Conservation (phyloP, 2,888 invertebrate genomes). For the Tubulanus polymorphus region DNA sequence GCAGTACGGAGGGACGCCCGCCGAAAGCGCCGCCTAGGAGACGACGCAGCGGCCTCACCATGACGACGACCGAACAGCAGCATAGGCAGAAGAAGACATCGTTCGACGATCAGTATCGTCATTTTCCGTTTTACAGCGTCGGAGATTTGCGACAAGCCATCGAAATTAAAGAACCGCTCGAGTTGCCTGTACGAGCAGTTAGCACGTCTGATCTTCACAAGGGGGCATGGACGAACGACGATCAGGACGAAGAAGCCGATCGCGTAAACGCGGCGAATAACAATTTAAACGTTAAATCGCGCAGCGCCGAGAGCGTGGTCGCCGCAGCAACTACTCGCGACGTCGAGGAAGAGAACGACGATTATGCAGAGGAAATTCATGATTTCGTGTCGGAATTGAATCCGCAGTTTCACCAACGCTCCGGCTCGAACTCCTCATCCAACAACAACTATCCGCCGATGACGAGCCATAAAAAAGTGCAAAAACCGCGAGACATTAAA, state of each 20-base stretch:
- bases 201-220: background rate
- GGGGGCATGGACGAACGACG: background rate
- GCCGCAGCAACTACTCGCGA: background rate
- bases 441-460: background rate
- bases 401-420: background rate
- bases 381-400: background rate
- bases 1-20: too few species aligned
- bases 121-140: background rate
- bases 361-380: background rate
- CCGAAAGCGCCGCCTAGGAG: too few species aligned
- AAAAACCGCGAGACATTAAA: background rate
- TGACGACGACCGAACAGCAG: too few species aligned
- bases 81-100: background rate
- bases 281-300: background rate
- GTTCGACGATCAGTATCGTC: background rate
- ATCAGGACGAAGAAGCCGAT: background rate
- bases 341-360: background rate
- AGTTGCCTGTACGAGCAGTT: background rate
- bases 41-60: background rate
- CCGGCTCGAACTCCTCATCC: background rate
- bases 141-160: background rate
- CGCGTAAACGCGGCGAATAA: background rate
- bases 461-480: background rate
- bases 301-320: background rate
- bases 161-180: background rate